phyloP scores from a whole-genome alignment of 30 jellyfish, hydroid and myxozoan genomes.

The Hydra vulgaris region DNA sequence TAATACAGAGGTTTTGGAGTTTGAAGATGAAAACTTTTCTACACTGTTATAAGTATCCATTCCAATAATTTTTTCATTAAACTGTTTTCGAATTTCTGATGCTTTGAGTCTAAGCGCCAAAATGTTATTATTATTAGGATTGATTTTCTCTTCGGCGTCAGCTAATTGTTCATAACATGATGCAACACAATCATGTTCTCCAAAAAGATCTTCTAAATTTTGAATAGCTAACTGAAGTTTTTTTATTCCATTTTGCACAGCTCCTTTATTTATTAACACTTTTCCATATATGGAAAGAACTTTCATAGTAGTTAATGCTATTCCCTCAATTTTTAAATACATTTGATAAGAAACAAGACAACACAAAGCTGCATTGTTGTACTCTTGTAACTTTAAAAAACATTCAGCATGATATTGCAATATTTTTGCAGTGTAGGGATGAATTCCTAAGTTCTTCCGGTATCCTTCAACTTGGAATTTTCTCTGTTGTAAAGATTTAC shows the following conservation, averaged over 20 bases:
- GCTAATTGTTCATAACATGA: constrained; percentile 17
- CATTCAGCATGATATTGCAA: constrained; percentile 9
- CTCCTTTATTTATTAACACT: neutral
- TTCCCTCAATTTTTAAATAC: constrained; percentile 10
- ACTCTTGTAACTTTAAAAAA: neutral
- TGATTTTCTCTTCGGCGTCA: neutral
- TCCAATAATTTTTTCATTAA: neutral
- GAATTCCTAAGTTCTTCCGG: constrained; percentile 1
- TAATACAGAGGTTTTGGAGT: no score
- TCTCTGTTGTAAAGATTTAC: neutral
- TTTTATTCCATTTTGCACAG: neutral
- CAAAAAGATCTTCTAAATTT: constrained; percentile 5
- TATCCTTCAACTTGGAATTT: neutral
- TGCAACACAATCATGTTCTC: constrained; percentile 22
- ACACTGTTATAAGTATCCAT: no score
- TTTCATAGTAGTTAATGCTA: constrained; percentile 11
- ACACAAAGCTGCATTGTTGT: neutral
- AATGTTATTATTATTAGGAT: neutral
- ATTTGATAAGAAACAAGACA: constrained; percentile 9
- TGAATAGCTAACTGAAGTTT: constrained; percentile 6
- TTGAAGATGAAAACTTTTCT: no score
- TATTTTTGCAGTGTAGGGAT: constrained; percentile 11
- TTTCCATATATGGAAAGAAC: constrained; percentile 17
- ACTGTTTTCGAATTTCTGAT: neutral
- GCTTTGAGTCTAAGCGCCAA: neutral